These are phyloP conservation scores for Zosterops hypoxanthus DNA, from an alignment of 2,113 vertebrate species.

Conservation along the genomic window DNA sequence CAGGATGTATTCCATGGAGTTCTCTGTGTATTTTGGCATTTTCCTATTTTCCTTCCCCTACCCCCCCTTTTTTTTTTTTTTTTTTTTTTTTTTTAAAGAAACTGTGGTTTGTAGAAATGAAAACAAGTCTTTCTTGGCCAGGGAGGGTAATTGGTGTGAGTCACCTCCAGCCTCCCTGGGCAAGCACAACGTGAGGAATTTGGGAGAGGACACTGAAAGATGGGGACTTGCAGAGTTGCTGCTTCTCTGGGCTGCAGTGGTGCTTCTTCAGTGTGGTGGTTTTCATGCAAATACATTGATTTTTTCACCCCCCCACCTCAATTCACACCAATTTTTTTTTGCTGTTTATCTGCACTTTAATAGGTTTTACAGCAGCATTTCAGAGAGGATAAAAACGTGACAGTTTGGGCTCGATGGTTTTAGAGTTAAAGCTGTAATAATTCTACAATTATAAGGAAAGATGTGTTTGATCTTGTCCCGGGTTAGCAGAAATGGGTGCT, in stretches of 20 bases:
- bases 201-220: neutral
- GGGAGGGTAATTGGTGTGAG: slow-evolving; percentile 33
- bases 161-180: slow-evolving; percentile 11
- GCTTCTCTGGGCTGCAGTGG: neutral
- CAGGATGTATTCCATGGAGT: neutral
- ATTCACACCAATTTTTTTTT: neutral
- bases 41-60: neutral
- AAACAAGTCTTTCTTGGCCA: slow-evolving; percentile 32
- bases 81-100: neutral
- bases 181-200: neutral
- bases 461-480: neutral
- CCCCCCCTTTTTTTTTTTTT: neutral
- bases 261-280: neutral
- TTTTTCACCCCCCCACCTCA: neutral
- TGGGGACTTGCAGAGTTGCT: neutral
- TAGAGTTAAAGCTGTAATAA: neutral
- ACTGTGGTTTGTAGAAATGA: slow-evolving; percentile 50
- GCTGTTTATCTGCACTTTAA: neutral
- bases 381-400: neutral
- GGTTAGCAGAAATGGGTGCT: neutral
- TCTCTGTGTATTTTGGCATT: slow-evolving; percentile 28
- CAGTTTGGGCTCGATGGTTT: neutral
- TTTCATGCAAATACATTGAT: neutral
- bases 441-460: neutral
- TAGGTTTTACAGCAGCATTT: neutral